Percentiles rank a stretch among this genome's conserved stretches.
These are phyloP conservation scores for Ophioderma brevispina DNA, from an alignment of 35 echinoderm and acorn worm species.

Conservation along the genomic window DNA sequence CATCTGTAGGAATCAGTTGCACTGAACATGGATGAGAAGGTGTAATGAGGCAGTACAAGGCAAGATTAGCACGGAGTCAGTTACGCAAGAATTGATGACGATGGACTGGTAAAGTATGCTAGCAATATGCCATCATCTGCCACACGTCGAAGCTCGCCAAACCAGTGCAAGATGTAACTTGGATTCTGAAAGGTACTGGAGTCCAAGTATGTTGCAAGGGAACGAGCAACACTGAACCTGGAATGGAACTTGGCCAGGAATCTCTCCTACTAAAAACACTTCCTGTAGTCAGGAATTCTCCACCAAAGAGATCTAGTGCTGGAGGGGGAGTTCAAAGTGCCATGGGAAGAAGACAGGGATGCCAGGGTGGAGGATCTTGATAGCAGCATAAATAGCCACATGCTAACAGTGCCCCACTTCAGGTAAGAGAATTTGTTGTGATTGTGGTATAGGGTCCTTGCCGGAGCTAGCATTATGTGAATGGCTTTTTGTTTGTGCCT, in stretches of 20 bases:
- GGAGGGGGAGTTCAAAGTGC: too few relatives aligned
- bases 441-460: too few relatives aligned
- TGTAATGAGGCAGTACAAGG: conserved; percentile 91
- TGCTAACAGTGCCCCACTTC: conserved; percentile 79
- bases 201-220: conserved; percentile 80
- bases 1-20: conserved; percentile 91
- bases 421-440: too few relatives aligned
- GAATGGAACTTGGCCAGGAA: conserved; percentile 80
- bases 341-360: conserved; percentile 88
- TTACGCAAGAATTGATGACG: conserved; percentile 82
- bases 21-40: conserved; percentile 92
- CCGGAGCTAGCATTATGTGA: too few relatives aligned
- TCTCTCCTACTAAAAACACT: too few relatives aligned
- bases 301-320: too few relatives aligned
- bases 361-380: conserved; percentile 48
- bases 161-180: conserved; percentile 68
- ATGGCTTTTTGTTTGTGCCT: too few relatives aligned
- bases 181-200: conserved; percentile 92
- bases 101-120: conserved; percentile 90
- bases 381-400: neutral
- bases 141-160: conserved; percentile 51
- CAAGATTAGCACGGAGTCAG: conserved; percentile 88
- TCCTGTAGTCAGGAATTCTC: too few relatives aligned
- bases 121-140: conserved; percentile 78
- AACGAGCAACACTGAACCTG: conserved; percentile 57